Base-by-base conservation (phyloP, 2,113 vertebrate species). In the Aegithalos caudatus region DNA sequence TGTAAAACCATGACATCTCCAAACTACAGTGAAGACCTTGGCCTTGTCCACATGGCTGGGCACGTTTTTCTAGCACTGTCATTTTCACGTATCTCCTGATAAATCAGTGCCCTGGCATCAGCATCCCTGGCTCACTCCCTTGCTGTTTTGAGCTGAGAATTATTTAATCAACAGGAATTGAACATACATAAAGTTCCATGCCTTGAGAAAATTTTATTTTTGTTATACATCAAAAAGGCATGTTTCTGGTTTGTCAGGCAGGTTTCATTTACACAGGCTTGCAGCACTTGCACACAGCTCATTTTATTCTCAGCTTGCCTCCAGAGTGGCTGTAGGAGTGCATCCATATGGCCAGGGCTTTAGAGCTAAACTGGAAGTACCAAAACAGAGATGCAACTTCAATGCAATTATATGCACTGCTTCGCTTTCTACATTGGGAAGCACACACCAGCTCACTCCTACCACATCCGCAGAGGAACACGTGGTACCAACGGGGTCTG, bases 271-370 rank as follows among this genome's bases (percentile, higher is more conserved):
- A 93, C 86, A 90, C 85, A 76, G 90, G 72, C 96, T 91, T 73
- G 74, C 72, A 88, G 76, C 82, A 86, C 96, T 95, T 83, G 90
- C 92, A 90, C 69, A 83, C 82, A 93, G 90, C 93, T 94, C 90
- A 86, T 95, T 97, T 96, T 97, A 97, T 94, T 96, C 94, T 95
- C 96, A 95, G 96, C 72, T 95, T 97, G 86, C 91, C 90, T 95
- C 94, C 95, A 53, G 93, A 88, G 81, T 4, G 88, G 71, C 81
- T 90, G 96, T 97, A 95, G 90, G 91, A 96, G 96, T 95, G 78
- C 87, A 56, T 65, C 90, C 95, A 79, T 82, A 95, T 96, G 91
- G 80, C 20, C 81, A 88, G 56, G 79, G 96, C 88, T 90, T 88
- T 82, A 69, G 56, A 96, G 58, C 81, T 92, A 62, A 93, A 81